Evolutionary conservation across 2,113 vertebrate species (phyloP), one percentile per base, ranked within the genome.

Genomic region (Vidua chalybeata): DNA sequence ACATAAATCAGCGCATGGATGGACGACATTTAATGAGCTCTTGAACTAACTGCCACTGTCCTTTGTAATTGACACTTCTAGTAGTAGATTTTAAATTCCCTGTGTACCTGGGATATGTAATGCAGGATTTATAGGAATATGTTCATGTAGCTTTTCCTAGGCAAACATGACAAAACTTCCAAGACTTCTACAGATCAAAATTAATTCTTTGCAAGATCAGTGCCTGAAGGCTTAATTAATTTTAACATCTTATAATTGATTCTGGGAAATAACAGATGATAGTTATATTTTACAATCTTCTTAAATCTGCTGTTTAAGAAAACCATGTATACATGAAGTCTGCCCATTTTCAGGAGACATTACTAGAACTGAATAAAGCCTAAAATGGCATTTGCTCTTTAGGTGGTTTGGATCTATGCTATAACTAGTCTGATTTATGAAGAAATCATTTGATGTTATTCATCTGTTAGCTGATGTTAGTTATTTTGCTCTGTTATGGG

Each of bases 201-300:
- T 84, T 23, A 97, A 96, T 94, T 97, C 82, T 91, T 97, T 96
- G 87, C 94, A 93, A 94, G 79, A 96, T 95, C 73, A 63, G 54
- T 95, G 92, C 94, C 96, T 94, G 89, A 96, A 97, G 96, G 86
- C 91, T 92, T 97, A 92, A 92, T 97, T 97, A 94, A 94, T 97
- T 97, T 97, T 94, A 94, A 94, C 94, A 90, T 66, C 84, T 94
- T 96, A 43, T 92, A 97, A 96, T 95, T 84, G 91, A 94, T 97
- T 95, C 97, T 97, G 94, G 89, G 86, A 91, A 85, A 63, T 95
- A 96, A 69, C 93, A 95, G 95, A 87, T 94, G 95, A 88, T 94
- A 90, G 78, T 93, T 77, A 55, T 69, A 56, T 84, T 87, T 89
- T 89, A 66, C 86, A 67, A 41, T 89, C 63, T 84, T 77, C 77